Percentiles rank a stretch among this genome's conserved stretches.
Evolutionary conservation across 2,113 vertebrate species (phyloP).

Genomic region (Centropristis striata): DNA sequence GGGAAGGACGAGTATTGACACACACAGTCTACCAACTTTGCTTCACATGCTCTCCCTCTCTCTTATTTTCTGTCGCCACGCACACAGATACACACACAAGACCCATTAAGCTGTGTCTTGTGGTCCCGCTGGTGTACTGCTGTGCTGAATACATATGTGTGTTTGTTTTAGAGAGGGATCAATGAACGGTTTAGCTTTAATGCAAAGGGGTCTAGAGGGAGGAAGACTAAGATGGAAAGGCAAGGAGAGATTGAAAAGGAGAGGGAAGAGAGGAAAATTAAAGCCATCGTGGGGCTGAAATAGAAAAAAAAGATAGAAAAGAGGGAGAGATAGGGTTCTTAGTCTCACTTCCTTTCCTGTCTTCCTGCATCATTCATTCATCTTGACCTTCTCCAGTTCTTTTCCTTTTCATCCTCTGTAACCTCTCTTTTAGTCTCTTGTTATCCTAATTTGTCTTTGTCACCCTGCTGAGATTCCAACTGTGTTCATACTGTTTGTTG

Average conservation of each 20-base stretch:
- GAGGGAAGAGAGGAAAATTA: constrained; percentile 29
- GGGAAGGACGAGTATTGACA: not conserved
- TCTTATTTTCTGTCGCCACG: constrained; percentile 10
- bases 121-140: constrained; percentile 52
- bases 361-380: not conserved
- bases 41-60: not conserved
- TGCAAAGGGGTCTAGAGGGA: constrained; percentile 61
- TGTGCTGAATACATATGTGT: constrained; percentile 74
- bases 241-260: constrained; percentile 34
- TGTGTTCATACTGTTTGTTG: constrained; percentile 4
- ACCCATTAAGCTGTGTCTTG: constrained; percentile 52
- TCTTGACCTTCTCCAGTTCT: constrained; percentile 3
- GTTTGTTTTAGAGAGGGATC: constrained; percentile 72
- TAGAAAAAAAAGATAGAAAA: constrained; percentile 8
- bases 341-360: constrained; percentile 1
- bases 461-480: not conserved
- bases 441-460: constrained; percentile 1
- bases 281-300: constrained; percentile 4
- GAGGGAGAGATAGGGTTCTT: not conserved
- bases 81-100: constrained; percentile 15
- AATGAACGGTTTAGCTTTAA: constrained; percentile 65
- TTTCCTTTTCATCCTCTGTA: not conserved
- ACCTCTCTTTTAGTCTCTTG: not conserved
- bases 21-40: not conserved
- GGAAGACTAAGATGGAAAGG: constrained; percentile 39